Evolutionary conservation across 1,140 invertebrate species (phyloP).

Genomic region (Lordiphosa collinella): DNA sequence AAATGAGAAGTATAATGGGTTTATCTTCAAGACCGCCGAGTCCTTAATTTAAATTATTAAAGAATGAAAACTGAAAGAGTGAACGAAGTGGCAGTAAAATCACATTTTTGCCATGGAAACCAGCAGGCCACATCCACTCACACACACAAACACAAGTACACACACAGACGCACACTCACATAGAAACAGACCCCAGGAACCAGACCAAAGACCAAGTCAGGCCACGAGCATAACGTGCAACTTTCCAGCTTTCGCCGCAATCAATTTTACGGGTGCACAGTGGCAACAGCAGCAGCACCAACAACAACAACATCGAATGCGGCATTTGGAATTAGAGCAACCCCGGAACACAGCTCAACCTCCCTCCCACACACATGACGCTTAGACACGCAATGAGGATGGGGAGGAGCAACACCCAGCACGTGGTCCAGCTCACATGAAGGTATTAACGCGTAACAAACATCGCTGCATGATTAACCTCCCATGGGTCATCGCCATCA

Average conservation of each 20-base stretch:
- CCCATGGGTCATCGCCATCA: slow-evolving; percentile 43
- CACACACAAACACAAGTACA: slow-evolving; percentile 17
- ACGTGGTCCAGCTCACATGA: slow-evolving; percentile 79
- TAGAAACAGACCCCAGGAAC: slow-evolving; percentile 25
- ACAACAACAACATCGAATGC: slow-evolving; percentile 29
- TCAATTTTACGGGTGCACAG: slow-evolving; percentile 77
- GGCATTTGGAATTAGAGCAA: slow-evolving; percentile 61
- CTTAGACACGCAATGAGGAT: slow-evolving; percentile 57
- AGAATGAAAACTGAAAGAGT: no score
- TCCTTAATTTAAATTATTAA: no score
- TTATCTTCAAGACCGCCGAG: no score
- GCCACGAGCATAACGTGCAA: slow-evolving; percentile 77
- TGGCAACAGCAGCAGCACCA: slow-evolving; percentile 40
- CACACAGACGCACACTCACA: slow-evolving; percentile 14
- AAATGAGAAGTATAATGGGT: no score
- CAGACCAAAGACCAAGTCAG: slow-evolving; percentile 66
- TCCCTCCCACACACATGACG: slow-evolving; percentile 20
- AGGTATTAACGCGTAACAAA: slow-evolving; percentile 79
- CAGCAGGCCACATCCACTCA: slow-evolving; percentile 26
- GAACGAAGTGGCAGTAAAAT: background rate
- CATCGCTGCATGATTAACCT: slow-evolving; percentile 78
- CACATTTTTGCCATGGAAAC: slow-evolving; percentile 7
- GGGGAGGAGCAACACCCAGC: slow-evolving; percentile 35
- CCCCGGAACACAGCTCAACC: slow-evolving; percentile 35
- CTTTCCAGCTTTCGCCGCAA: slow-evolving; percentile 79